phyloP scores from a whole-genome alignment of 2,888 invertebrate species.

The Chirona hameri region DNA sequence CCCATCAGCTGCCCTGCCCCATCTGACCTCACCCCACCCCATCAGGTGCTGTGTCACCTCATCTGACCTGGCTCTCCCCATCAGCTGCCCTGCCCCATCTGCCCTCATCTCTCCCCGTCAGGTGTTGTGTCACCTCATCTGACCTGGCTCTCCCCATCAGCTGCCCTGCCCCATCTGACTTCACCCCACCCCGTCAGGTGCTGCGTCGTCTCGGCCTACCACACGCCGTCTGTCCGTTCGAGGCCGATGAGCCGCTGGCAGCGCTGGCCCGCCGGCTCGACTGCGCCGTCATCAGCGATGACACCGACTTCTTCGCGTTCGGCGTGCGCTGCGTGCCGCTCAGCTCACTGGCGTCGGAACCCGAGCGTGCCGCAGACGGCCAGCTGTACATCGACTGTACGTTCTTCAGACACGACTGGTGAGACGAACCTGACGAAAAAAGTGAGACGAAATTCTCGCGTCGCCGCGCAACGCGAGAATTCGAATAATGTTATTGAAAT shows the following conservation, averaged over 20 bases:
- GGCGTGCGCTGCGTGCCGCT: conserved; percentile 78
- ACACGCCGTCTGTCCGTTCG: conserved; percentile 72
- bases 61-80: too few species aligned
- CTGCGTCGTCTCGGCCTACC: conserved; percentile 61
- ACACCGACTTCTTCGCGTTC: conserved; percentile 91
- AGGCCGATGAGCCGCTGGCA: conserved; percentile 86
- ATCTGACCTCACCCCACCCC: not conserved
- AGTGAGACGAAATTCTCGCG: too few species aligned
- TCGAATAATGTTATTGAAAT: too few species aligned
- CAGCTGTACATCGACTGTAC: conserved; percentile 35
- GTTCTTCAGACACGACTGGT: conserved; percentile 49
- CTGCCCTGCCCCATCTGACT: conserved; percentile 42
- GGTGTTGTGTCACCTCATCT: too few species aligned
- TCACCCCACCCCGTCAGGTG: conserved; percentile 38
- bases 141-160: too few species aligned
- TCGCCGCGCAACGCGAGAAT: too few species aligned
- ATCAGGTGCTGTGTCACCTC: not conserved
- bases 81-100: not conserved
- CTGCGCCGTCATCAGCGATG: conserved; percentile 85
- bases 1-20: not conserved
- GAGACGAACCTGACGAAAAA: too few species aligned
- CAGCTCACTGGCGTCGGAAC: conserved; percentile 41
- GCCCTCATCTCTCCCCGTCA: not conserved
- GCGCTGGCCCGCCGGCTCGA: conserved; percentile 69
- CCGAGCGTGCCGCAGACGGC: conserved; percentile 32